These are phyloP conservation scores for Tanypteryx hageni DNA, from an alignment of 2,888 invertebrate species.

Conservation along the genomic window DNA sequence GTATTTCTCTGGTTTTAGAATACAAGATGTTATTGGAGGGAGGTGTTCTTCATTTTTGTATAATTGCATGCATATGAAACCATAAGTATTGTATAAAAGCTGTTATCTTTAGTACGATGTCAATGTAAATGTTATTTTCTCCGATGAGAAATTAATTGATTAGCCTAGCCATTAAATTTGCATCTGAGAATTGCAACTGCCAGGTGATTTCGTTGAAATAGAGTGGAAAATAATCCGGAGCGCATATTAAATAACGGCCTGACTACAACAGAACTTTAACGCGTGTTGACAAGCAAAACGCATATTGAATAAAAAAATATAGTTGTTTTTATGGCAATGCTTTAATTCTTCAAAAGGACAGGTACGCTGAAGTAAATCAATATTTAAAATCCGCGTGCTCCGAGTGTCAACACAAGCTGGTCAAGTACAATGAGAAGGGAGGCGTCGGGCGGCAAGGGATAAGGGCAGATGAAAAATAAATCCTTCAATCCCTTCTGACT, in stretches of 20 bases:
- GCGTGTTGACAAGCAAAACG: slow-evolving; percentile 16
- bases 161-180: neutral
- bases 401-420: slow-evolving; percentile 19
- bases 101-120: neutral
- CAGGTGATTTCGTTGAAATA: neutral
- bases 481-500: slow-evolving; percentile 60
- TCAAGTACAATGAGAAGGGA: neutral
- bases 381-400: slow-evolving; percentile 53
- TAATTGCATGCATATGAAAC: too few species aligned
- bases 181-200: neutral
- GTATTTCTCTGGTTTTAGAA: too few species aligned
- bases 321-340: neutral
- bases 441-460: neutral
- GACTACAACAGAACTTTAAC: too few species aligned
- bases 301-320: neutral
- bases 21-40: too few species aligned
- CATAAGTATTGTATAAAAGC: too few species aligned
- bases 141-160: slow-evolving; percentile 30
- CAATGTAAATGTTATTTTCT: neutral
- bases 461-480: slow-evolving; percentile 54
- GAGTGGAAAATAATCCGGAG: neutral
- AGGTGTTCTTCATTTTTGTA: too few species aligned
- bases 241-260: neutral
- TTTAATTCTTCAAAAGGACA: slow-evolving; percentile 31
- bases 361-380: slow-evolving; percentile 47